Conservation (phyloP, 2,888 invertebrate species). For the Drosophila atroscutellata region DNA sequence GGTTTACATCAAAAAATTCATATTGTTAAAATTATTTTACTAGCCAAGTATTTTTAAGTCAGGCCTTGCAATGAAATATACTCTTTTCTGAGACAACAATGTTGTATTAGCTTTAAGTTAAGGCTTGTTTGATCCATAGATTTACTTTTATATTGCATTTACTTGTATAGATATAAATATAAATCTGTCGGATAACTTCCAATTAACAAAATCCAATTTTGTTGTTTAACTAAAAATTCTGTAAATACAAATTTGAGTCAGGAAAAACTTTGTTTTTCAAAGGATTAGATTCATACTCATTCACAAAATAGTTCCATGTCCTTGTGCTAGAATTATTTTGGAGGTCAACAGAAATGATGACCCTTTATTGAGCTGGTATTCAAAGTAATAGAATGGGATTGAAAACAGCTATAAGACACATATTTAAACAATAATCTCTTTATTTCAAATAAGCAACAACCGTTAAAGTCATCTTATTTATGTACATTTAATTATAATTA, state of each 20-base stretch:
- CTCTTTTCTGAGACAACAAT: neutral
- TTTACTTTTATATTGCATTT: neutral
- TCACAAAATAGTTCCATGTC: neutral
- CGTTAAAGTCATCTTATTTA: slow-evolving; percentile 21
- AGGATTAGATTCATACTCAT: neutral
- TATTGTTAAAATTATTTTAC: neutral
- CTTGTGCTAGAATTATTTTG: neutral
- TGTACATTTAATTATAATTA: slow-evolving; percentile 29
- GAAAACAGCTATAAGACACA: neutral
- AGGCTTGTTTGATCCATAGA: neutral
- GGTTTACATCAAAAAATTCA: neutral
- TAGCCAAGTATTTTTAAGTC: neutral
- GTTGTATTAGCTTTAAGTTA: neutral
- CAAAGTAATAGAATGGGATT: neutral
- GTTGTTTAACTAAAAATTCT: neutral
- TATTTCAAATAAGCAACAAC: slow-evolving; percentile 6
- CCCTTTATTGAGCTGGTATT: neutral
- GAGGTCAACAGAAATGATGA: neutral
- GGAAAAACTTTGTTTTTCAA: neutral
- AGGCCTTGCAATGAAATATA: neutral
- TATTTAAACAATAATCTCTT: neutral
- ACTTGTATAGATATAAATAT: neutral
- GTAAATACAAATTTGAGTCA: neutral
- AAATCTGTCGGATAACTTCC: neutral
- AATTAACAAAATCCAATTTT: neutral